Conservation (phyloP, 2,888 invertebrate genomes). For the Thalpophila matura region DNA sequence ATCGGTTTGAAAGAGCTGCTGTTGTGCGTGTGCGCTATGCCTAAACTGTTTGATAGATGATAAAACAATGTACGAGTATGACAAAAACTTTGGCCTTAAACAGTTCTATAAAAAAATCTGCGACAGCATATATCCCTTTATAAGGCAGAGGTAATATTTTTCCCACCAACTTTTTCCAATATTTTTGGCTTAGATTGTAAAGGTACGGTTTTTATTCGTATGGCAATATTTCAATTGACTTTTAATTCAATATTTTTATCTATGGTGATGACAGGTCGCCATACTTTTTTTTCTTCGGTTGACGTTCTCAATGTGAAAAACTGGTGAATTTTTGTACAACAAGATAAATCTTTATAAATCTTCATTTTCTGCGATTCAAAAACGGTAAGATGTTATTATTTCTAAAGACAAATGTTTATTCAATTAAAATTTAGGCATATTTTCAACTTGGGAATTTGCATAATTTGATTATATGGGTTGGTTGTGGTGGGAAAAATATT, state of each 20-base stretch:
- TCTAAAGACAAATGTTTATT: background rate
- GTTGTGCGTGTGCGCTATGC: too few species aligned
- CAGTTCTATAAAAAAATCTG: too few species aligned
- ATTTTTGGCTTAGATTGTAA: background rate
- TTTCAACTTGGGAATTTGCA: background rate
- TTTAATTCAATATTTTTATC: background rate
- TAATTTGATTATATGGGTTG: conserved; percentile 9
- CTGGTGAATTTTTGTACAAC: background rate
- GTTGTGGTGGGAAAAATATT: conserved; percentile 28
- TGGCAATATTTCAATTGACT: background rate
- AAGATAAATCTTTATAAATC: background rate
- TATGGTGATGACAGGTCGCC: background rate
- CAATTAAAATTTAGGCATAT: background rate
- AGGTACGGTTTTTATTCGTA: background rate
- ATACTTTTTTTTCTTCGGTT: background rate
- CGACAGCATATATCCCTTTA: background rate
- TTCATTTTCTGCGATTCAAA: too few species aligned
- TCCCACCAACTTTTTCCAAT: conserved; percentile 8
- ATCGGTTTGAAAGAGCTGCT: too few species aligned
- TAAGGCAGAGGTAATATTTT: conserved; percentile 13
- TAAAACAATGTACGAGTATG: too few species aligned
- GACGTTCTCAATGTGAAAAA: background rate
- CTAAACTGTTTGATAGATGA: too few species aligned
- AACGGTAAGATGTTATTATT: too few species aligned
- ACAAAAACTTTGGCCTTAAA: too few species aligned